phyloP scores from a whole-genome alignment of 2,888 invertebrate genomes.

The Pachycephus smyrnensis region DNA sequence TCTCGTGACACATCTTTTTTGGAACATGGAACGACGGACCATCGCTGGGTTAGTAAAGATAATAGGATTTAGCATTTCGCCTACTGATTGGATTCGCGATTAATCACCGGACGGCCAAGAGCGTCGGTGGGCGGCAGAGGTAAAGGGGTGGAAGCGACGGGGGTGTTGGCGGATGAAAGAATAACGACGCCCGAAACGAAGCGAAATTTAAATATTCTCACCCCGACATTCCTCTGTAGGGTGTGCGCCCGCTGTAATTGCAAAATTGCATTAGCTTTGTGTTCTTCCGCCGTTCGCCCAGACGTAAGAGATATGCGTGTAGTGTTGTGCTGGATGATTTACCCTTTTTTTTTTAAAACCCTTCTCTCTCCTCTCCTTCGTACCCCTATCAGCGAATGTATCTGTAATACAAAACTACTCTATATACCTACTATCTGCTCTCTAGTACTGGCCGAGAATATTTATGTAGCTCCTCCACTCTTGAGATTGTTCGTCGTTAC shows the following conservation, averaged over 20 bases:
- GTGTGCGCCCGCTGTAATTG: slow-evolving; percentile 50
- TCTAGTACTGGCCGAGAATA: background rate
- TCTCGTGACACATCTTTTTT: background rate
- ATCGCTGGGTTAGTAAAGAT: background rate
- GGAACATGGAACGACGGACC: background rate
- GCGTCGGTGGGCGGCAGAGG: slow-evolving; percentile 10
- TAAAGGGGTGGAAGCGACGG: slow-evolving; percentile 19
- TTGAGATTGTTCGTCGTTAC: background rate
- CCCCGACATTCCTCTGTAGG: slow-evolving; percentile 28
- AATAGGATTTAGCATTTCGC: slow-evolving; percentile 8
- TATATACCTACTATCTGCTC: background rate
- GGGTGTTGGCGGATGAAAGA: slow-evolving; percentile 45
- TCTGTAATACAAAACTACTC: background rate
- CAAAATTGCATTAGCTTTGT: slow-evolving; percentile 63
- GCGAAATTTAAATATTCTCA: slow-evolving; percentile 58
- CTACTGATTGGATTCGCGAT: slow-evolving; percentile 57
- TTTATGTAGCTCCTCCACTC: background rate
- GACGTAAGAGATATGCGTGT: slow-evolving; percentile 53
- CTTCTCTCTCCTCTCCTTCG: background rate
- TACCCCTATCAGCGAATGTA: background rate
- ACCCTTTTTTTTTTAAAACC: slow-evolving; percentile 22
- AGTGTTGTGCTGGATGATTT: slow-evolving; percentile 44
- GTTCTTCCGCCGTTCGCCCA: slow-evolving; percentile 56
- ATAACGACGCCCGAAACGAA: slow-evolving; percentile 58
- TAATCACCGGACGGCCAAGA: slow-evolving; percentile 42